phyloP scores from a whole-genome alignment of 92 coral and sea anemone species.

The Virgularia gustaviana region DNA sequence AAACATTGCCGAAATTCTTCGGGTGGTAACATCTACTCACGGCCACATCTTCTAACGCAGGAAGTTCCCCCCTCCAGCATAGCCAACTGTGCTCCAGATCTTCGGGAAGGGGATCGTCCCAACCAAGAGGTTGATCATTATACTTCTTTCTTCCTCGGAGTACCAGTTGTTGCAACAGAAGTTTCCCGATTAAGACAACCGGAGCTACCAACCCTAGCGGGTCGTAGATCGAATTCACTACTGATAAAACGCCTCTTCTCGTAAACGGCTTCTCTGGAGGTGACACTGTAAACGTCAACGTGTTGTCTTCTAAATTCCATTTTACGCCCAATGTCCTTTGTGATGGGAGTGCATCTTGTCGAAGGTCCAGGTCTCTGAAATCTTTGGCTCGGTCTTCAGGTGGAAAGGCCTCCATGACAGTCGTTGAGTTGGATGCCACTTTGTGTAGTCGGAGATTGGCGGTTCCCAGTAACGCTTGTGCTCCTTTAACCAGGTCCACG shows the following conservation, averaged over 20 bases:
- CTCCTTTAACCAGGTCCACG: conserved; percentile 15
- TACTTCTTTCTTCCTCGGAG: background rate
- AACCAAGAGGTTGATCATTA: conserved; percentile 16
- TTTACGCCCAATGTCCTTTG: conserved; percentile 54
- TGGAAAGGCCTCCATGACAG: conserved; percentile 36
- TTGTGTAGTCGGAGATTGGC: conserved; percentile 47
- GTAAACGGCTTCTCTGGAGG: conserved; percentile 60
- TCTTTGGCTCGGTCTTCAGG: conserved; percentile 53
- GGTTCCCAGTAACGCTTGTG: conserved; percentile 40
- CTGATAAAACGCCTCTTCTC: conserved; percentile 50
- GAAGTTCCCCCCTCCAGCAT: conserved; percentile 32
- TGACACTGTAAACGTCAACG: conserved; percentile 42
- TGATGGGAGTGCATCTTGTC: conserved; percentile 44
- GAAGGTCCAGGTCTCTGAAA: conserved; percentile 54
- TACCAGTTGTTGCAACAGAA: conserved; percentile 26
- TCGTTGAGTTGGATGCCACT: conserved; percentile 47
- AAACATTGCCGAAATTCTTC: conserved; percentile 17
- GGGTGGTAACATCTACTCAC: conserved; percentile 44
- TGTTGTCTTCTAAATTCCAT: conserved; percentile 58
- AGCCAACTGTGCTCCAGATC: conserved; percentile 40
- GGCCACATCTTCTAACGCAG: conserved; percentile 34
- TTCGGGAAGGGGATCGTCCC: conserved; percentile 60
- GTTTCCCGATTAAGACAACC: conserved; percentile 47
- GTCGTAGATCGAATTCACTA: conserved; percentile 54
- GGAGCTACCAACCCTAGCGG: conserved; percentile 50